Percentiles rank a stretch among this genome's conserved stretches.
These are phyloP conservation scores for Psittacara wagleri DNA, from an alignment of 2,113 vertebrate species.

Conservation along the genomic window DNA sequence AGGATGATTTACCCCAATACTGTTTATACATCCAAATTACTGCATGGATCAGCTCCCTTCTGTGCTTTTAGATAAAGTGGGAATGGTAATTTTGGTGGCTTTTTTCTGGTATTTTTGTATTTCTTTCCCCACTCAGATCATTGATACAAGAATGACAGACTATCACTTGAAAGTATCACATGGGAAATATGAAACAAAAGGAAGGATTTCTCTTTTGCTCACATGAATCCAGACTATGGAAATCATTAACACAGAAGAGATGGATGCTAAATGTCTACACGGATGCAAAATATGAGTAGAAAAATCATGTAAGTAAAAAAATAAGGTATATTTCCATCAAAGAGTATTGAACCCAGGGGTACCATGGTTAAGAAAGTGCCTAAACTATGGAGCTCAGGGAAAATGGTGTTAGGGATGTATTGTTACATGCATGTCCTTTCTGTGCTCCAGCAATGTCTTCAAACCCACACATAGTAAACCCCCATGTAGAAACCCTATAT, in stretches of 20 bases:
- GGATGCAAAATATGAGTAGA: neutral
- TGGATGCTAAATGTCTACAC: neutral
- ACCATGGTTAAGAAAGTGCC: neutral
- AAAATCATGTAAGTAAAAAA: neutral
- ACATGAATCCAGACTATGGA: neutral
- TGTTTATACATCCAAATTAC: neutral
- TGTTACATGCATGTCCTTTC: neutral
- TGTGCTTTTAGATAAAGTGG: neutral
- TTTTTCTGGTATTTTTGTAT: accelerated
- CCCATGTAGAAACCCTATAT: neutral
- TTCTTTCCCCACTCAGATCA: neutral
- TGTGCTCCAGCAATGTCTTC: neutral
- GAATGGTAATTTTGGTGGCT: accelerated
- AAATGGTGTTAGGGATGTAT: neutral
- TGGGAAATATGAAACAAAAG: neutral
- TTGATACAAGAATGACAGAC: neutral
- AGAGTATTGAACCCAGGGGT: neutral
- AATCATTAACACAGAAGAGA: neutral
- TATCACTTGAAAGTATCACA: neutral
- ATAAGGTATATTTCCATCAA: neutral
- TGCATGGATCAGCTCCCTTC: neutral
- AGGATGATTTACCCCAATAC: neutral
- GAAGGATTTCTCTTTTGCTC: neutral
- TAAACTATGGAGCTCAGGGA: neutral
- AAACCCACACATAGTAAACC: neutral